Base-by-base conservation (phyloP, 2,797 vertebrate genomes). In the Melanotaenia boesemani region DNA sequence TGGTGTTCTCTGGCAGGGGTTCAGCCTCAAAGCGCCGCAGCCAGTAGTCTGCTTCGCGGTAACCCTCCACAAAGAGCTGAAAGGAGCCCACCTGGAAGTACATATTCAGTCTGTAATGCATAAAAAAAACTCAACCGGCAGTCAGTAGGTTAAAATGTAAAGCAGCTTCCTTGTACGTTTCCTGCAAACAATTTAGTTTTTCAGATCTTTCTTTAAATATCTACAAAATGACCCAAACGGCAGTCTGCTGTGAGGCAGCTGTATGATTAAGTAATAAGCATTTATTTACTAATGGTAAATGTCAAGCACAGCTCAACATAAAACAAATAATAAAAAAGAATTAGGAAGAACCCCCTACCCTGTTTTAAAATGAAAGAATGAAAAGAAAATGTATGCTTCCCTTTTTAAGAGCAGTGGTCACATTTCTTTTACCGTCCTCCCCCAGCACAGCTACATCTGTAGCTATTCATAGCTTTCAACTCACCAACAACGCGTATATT, bases 1-100 rank as follows among this genome's bases (percentile, higher is more conserved):
- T 96, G 85, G 95, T 97, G 91, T 99, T 99, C 91, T 99, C 98
- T 7, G 98, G 96, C 72, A 99, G 94, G 75, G 98, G 96, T 39
- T 99, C 96, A 0, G 97, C 96, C 91, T 99, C 97, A 91, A 99
- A 99, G 91, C 96, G 97, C 76, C 97, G 95, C 89, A 99, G 94
- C 98, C 98, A 99, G 90, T 94, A 94, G 83, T 99, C 98, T 18
- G 98, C 98, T 86, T 98, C 98, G 70, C 96, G 97, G 87, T 98
- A 98, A 22, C 95, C 96, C 86, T 98, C 97, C 84, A 99, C 98
- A 85, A 99, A 99, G 39, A 99, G 92, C 93, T 99, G 98, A 83
- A 99, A 98, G 7, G 98, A 99, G 82, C 98, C 98, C 88, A 99
- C 95, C 98, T 99, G 81, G 22, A 88, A n/a, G 73, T 20, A 77